Evolutionary conservation across 2,888 invertebrate genomes (phyloP).

Genomic region (Dorcus parallelipipedus): DNA sequence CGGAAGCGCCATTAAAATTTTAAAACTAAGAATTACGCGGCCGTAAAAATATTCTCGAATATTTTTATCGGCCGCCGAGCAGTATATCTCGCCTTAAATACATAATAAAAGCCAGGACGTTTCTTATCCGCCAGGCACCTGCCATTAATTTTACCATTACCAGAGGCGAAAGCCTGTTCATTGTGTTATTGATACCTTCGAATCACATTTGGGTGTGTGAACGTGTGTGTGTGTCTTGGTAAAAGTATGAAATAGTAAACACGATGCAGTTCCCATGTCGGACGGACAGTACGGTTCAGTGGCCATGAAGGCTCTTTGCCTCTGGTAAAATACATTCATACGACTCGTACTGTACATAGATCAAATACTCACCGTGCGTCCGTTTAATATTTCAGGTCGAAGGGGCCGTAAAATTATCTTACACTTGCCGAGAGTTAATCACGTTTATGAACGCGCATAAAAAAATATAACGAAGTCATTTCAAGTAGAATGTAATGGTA

Average conservation of each 20-base stretch:
- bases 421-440: too few relatives aligned
- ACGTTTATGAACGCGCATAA: too few relatives aligned
- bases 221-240: conserved; percentile 2
- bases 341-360: background rate
- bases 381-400: conserved; percentile 14
- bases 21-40: too few relatives aligned
- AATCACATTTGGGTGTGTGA: conserved; percentile 3
- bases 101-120: background rate
- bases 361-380: conserved; percentile 11
- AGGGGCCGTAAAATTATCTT: too few relatives aligned
- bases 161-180: background rate
- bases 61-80: too few relatives aligned
- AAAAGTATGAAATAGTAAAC: conserved; percentile 15
- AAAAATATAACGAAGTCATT: too few relatives aligned
- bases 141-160: background rate
- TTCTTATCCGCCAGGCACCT: background rate
- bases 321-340: conserved; percentile 2
- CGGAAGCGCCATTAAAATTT: too few relatives aligned
- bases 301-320: conserved; percentile 23
- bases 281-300: conserved; percentile 22
- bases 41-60: too few relatives aligned
- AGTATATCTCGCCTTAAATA: too few relatives aligned
- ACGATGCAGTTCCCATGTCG: conserved; percentile 25
- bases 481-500: too few relatives aligned
- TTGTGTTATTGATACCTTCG: conserved; percentile 10